Conservation (phyloP, 2,888 invertebrate species). For the Corythucha ciliata region DNA sequence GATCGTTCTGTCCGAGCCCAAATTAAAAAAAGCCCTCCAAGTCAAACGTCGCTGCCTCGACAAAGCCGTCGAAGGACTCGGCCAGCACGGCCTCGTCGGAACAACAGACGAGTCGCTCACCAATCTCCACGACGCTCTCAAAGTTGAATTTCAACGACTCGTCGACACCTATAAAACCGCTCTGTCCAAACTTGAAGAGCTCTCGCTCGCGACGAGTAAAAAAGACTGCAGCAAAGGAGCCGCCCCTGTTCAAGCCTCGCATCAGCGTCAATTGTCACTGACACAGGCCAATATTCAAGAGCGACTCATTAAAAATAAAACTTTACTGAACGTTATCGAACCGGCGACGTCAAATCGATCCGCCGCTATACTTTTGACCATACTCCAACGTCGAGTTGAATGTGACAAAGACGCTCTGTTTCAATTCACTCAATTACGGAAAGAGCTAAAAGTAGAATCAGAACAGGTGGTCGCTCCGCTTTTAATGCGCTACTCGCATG, state of each 20-base stretch:
- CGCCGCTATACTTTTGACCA: slow-evolving; percentile 62
- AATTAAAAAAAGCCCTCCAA: slow-evolving; percentile 52
- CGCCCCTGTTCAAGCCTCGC: slow-evolving; percentile 75
- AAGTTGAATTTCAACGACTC: slow-evolving; percentile 68
- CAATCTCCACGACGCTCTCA: slow-evolving; percentile 72
- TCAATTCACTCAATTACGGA: slow-evolving; percentile 51
- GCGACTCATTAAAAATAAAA: slow-evolving; percentile 83
- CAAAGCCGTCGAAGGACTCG: slow-evolving; percentile 77
- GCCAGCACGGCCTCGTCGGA: slow-evolving; percentile 70
- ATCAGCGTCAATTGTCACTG: slow-evolving; percentile 77
- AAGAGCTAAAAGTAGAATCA: slow-evolving; percentile 50
- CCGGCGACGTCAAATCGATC: slow-evolving; percentile 73
- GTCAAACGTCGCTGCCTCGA: slow-evolving; percentile 64
- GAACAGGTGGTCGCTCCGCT: slow-evolving; percentile 52
- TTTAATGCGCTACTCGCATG: slow-evolving; percentile 45
- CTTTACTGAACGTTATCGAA: slow-evolving; percentile 57
- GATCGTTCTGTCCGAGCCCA: slow-evolving; percentile 46
- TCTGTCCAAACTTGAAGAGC: slow-evolving; percentile 72
- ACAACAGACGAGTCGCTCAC: slow-evolving; percentile 47
- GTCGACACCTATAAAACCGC: slow-evolving; percentile 80
- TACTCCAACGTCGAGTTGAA: slow-evolving; percentile 69
- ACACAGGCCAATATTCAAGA: slow-evolving; percentile 80
- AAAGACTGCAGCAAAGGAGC: slow-evolving; percentile 44
- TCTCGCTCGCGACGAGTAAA: slow-evolving; percentile 46
- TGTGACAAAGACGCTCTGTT: slow-evolving; percentile 81